A percentile compares a stretch with the other conserved stretches of the same genome.
phyloP scores from a whole-genome alignment of 1,140 invertebrate species.

The Apolygus lucorum region DNA sequence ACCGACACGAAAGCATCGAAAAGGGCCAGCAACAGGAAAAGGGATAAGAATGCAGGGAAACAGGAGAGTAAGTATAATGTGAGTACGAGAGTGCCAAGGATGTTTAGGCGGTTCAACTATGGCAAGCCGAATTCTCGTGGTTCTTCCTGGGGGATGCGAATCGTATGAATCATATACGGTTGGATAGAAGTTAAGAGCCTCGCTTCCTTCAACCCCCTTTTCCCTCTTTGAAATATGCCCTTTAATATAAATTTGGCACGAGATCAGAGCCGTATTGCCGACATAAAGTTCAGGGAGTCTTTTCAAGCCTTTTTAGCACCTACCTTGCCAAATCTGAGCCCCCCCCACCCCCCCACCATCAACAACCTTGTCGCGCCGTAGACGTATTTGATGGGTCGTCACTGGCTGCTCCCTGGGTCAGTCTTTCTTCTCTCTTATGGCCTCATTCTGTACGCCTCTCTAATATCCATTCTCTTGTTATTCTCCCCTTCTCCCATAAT shows the following conservation, averaged over 20 bases:
- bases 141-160: not conserved
- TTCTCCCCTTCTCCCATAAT: too few species aligned
- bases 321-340: not conserved
- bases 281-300: not conserved
- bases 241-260: not conserved
- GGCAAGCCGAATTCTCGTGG: not conserved
- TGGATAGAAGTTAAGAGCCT: not conserved
- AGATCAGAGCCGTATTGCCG: not conserved
- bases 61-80: not conserved
- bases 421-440: too few species aligned
- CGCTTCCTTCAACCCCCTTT: not conserved
- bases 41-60: not conserved
- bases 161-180: not conserved
- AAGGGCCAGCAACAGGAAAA: not conserved
- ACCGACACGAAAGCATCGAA: too few species aligned
- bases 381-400: too few species aligned
- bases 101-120: not conserved
- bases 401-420: too few species aligned
- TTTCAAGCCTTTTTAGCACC: not conserved
- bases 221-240: not conserved
- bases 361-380: too few species aligned
- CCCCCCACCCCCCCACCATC: too few species aligned
- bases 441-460: too few species aligned
- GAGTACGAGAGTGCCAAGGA: too few species aligned
- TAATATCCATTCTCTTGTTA: too few species aligned